Evolutionary conservation across 2,888 invertebrate species (phyloP).

Genomic region (Heterodera filipjevi): DNA sequence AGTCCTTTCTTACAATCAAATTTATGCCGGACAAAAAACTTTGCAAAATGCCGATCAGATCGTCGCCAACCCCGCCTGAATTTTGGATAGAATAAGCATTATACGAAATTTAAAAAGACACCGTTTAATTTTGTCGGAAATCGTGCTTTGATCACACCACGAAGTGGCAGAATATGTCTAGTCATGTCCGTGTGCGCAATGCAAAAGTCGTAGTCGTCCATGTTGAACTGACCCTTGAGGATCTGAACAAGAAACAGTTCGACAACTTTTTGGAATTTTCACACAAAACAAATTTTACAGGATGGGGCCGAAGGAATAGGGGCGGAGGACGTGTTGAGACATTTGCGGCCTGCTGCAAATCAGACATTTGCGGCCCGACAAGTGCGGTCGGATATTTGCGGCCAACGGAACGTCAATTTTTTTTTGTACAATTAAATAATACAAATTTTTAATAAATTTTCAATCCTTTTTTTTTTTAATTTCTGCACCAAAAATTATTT

Average conservation of each 20-base stretch:
- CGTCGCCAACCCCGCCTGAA: constrained; percentile 56
- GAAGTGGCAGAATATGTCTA: constrained; percentile 53
- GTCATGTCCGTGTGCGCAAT: constrained; percentile 61
- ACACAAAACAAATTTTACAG: too few relatives aligned
- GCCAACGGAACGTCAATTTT: too few relatives aligned
- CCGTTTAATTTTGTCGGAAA: constrained; percentile 62
- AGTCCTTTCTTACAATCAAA: constrained; percentile 49
- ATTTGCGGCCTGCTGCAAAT: too few relatives aligned
- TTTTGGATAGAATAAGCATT: neutral
- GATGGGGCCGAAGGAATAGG: too few relatives aligned
- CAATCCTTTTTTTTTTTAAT: too few relatives aligned
- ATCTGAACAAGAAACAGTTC: constrained; percentile 42
- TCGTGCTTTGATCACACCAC: constrained; percentile 60
- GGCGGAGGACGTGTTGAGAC: too few relatives aligned
- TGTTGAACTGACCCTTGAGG: constrained; percentile 62
- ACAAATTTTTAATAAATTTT: too few relatives aligned
- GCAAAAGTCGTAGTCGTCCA: constrained; percentile 64
- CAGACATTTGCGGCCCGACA: too few relatives aligned
- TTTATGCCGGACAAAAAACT: constrained; percentile 61
- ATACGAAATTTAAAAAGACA: constrained; percentile 23
- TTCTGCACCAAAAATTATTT: too few relatives aligned
- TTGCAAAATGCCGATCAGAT: constrained; percentile 56
- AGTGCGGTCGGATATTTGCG: too few relatives aligned
- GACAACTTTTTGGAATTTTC: too few relatives aligned
- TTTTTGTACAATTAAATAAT: too few relatives aligned